Evolutionary conservation across 1,140 invertebrate species (phyloP), one percentile per base, ranked within the genome.

Genomic region (Diorhabda elongata): DNA sequence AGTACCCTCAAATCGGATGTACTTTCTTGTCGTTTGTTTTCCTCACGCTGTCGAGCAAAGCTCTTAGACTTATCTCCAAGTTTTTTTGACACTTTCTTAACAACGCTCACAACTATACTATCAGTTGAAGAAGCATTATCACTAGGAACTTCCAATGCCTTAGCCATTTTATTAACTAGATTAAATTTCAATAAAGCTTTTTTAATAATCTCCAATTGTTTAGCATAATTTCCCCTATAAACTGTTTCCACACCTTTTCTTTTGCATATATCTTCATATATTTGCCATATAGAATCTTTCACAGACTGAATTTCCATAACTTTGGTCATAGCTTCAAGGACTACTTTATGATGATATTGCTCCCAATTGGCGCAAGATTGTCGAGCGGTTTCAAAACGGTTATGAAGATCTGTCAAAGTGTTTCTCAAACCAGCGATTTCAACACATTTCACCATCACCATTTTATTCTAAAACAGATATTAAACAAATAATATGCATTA

Each of bases 241-340:
- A 60, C 26, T 3, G 72, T 58, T 47, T 67, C 65, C 2, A 64
- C 42, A 4, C 66, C 65, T 56, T 73, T 73, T 42, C 72, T 73
- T 5, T 11, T 5, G 61, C 72, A 73, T 66, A 73, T 73, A 63
- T 70, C 67, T 26, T 64, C 6, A 42, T 73, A 73, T 11, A 73
- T 71, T 67, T 52, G 64, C 44, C 26, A 26, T 9, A 66, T 62
- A 4, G 58, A 47, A 6, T 73, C 69, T 59, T 67, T 68, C 4
- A 73, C 62, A 3, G 56, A 7, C 44, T 60, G 45, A 7, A 60
- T 44, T 60, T 67, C 65, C 56, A 41, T 60, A 5, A 67, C 0
- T 43, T 60, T 67, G 4, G 43, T 42, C 11, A 45, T 59, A 26
- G 65, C 56, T 26, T 45, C 59, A 7, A 59, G 8, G 3, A n/a